These are phyloP conservation scores for Cataglyphis livida DNA, from an alignment of 2,888 invertebrate species.

Conservation along the genomic window DNA sequence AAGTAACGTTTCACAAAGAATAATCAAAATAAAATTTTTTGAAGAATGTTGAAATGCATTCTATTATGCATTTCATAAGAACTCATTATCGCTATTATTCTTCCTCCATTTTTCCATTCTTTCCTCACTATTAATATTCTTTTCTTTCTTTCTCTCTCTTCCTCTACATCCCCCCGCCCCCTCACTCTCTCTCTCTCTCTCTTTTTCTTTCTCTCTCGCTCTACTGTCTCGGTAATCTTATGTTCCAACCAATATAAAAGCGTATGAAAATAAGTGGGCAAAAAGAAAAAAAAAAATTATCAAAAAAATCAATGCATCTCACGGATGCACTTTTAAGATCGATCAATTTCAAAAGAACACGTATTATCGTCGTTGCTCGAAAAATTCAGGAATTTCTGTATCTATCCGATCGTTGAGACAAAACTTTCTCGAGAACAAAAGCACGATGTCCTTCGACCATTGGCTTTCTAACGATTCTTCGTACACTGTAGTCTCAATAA, in stretches of 20 bases:
- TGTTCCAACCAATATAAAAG: neutral
- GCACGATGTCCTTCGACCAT: conserved; percentile 34
- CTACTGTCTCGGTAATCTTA: neutral
- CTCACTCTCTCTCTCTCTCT: no score
- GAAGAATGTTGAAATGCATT: neutral
- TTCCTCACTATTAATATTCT: neutral
- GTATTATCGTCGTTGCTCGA: neutral
- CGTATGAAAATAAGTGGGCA: neutral
- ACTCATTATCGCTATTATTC: neutral
- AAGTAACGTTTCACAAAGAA: neutral
- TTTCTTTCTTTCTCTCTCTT: neutral
- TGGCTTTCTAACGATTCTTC: conserved; percentile 16
- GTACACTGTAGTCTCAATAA: conserved; percentile 14
- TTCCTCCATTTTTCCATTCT: no score
- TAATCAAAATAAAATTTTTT: neutral
- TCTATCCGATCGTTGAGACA: neutral
- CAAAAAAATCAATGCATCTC: neutral
- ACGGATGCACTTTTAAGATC: conserved; percentile 10
- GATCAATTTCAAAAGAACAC: neutral
- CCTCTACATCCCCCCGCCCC: no score
- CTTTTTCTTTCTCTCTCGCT: neutral
- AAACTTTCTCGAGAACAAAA: conserved; percentile 23
- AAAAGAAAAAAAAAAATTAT: neutral
- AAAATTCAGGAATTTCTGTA: conserved; percentile 9
- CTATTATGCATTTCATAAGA: neutral